Evolutionary conservation across 2,113 vertebrate genomes (phyloP).

Genomic region (Ciconia boyciana): DNA sequence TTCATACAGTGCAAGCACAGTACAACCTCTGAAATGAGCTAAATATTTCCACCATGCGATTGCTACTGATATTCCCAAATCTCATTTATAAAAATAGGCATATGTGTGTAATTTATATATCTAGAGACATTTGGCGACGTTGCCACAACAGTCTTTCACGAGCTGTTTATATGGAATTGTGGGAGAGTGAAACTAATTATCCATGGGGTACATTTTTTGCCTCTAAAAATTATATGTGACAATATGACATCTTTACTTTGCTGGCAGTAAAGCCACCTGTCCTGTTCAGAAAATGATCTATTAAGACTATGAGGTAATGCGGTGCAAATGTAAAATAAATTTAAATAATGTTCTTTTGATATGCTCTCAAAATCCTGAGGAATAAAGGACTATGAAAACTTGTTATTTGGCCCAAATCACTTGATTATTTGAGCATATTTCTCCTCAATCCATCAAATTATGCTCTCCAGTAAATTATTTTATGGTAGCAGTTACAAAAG

Average conservation of each 20-base stretch:
- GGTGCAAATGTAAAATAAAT: not conserved
- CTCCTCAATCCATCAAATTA: not conserved
- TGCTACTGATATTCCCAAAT: slow-evolving; percentile 30
- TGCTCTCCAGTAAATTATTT: not conserved
- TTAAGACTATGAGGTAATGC: not conserved
- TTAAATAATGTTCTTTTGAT: not conserved
- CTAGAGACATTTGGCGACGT: slow-evolving; percentile 33
- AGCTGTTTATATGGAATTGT: slow-evolving; percentile 35
- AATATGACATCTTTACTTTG: not conserved
- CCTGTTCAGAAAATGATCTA: not conserved
- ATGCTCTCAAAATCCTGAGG: not conserved
- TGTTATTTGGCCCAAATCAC: not conserved
- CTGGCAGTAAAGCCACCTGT: not conserved
- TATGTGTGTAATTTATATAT: slow-evolving; percentile 37
- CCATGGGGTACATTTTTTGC: not conserved
- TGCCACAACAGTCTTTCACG: slow-evolving; percentile 41
- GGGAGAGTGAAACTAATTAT: slow-evolving; percentile 42
- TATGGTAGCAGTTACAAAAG: not conserved
- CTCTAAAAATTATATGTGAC: slow-evolving; percentile 8
- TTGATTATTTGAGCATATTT: not conserved
- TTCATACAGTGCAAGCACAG: not conserved
- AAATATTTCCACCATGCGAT: not conserved
- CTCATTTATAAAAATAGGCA: slow-evolving; percentile 54
- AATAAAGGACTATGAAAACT: not conserved
- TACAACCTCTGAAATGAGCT: not conserved